Evolutionary conservation across 2,113 vertebrate genomes (phyloP), one percentile per base, ranked within the genome.

Genomic region (Takifugu bimaculatus): DNA sequence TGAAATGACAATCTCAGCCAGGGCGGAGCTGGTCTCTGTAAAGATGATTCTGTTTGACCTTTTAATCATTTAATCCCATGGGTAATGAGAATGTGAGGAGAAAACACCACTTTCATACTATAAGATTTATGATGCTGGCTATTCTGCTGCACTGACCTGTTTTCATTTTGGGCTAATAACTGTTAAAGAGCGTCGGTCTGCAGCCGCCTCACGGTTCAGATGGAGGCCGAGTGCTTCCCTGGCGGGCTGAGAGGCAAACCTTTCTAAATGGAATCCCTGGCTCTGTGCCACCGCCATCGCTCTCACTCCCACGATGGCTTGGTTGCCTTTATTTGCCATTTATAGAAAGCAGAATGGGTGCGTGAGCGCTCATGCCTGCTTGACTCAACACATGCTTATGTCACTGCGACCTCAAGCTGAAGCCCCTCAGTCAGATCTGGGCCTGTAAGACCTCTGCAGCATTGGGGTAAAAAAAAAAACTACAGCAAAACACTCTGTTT

Each of bases 291-390:
- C 28, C 25, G 44, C 43, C 26, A 43, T 63, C 66, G 29, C 64
- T 66, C 49, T 32, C 53, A 15, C 59, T 83, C 78, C 69, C 68
- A 66, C 70, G 75, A 47, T 43, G 44, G 45, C 20, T 25, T n/a
- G 26, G 49, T 26, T 60, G n/a, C 11, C 14, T 78, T 47, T 57
- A 28, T 53, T 26, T 71, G 26, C 67, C 53, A 74, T 83, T 77
- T 83, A 63, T 84, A 83, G 77, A 74, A 57, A 35, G 39, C 20
- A 35, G 35, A 51, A 27, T 56, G 7, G 42, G 44, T 20, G 13
- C 25, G 15, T 58, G 48, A 60, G 57, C 28, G 42, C 44, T 32
- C 20, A n/a, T 50, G 20, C 0, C 4, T 42, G 50, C 20, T 13
- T 2, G 12, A 48, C 13, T 66, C 48, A 48, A 14, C 65, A 51